Evolutionary conservation across 2,797 vertebrate genomes (phyloP), one percentile per base, ranked within the genome.

Genomic region (Columba guinea): DNA sequence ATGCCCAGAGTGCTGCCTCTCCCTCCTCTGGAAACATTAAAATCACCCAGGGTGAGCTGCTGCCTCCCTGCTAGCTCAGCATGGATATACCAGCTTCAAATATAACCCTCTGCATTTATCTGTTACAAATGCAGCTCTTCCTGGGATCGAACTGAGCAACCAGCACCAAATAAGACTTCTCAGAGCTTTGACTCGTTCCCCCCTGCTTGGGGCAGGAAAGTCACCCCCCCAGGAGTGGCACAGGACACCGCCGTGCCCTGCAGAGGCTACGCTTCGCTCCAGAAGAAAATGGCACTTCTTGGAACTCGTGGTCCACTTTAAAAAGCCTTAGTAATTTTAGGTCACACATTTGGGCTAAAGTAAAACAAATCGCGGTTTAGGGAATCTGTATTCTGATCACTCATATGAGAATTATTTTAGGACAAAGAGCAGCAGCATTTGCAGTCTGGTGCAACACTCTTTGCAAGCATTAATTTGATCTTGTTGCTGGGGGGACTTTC

Each of bases 371-470:
- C 16, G 1, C 65, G n/a, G 27, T 78, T 70, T 56, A 65, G 41
- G 39, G 30, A 35, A 20, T 28, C 12, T 0, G 1, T 65, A 64
- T 69, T 93, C 82, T 74, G 87, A 65, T 94, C 51, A 78, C 68
- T 89, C 55, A 48, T 23, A 22, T 76, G 27, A 86, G n/a, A 81
- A 93, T 86, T 91, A 74, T 85, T 92, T 83, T 58, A 84, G 73
- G 65, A 93, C 63, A 89, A 86, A 83, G 56, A 89, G 53, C 56
- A 37, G 63, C 5, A 3, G 52, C 78, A 62, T 94, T 90, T 94
- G 90, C 77, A 87, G 63, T 82, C 89, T 44, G 35, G 41, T 69
- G 63, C 13, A 8, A 87, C 19, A 20, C 37, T 88, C 64, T 62
- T 76, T 49, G 39, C 70, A 65, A 76, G 55, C 78, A 71, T 70